These are phyloP conservation scores for Oncorhynchus masou DNA, from an alignment of 2,113 vertebrate genomes.

Conservation along the genomic window DNA sequence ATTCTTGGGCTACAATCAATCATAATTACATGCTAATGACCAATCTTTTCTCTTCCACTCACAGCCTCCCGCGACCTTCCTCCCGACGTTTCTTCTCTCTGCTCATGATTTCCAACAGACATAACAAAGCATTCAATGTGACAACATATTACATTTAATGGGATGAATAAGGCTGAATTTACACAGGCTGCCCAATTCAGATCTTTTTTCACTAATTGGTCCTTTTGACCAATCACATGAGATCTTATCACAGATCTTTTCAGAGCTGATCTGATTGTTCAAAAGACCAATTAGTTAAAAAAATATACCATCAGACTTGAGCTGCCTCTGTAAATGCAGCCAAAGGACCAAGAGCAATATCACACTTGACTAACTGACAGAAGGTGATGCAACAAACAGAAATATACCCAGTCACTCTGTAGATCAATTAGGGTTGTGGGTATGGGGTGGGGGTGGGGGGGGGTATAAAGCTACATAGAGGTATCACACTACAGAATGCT, in stretches of 20 bases:
- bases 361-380: constrained; percentile 25
- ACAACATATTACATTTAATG: constrained; percentile 15
- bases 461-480: not conserved
- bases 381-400: constrained; percentile 46
- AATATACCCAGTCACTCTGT: constrained; percentile 21
- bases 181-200: too few relatives aligned
- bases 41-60: not conserved
- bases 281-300: too few relatives aligned
- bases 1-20: not conserved
- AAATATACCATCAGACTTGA: too few relatives aligned
- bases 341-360: not conserved
- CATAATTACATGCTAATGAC: not conserved
- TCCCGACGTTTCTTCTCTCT: not conserved
- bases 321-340: too few relatives aligned
- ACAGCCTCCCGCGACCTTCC: not conserved
- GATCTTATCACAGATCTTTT: too few relatives aligned
- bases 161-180: not conserved
- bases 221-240: too few relatives aligned
- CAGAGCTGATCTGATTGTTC: too few relatives aligned
- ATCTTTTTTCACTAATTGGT: too few relatives aligned
- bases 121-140: constrained; percentile 2
- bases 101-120: constrained; percentile 12
- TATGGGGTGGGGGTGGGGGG: too few relatives aligned
- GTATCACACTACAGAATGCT: not conserved
- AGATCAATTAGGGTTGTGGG: constrained; percentile 32